These are phyloP conservation scores for Stigmatopora nigra DNA, from an alignment of 2,113 vertebrate species.

Conservation along the genomic window DNA sequence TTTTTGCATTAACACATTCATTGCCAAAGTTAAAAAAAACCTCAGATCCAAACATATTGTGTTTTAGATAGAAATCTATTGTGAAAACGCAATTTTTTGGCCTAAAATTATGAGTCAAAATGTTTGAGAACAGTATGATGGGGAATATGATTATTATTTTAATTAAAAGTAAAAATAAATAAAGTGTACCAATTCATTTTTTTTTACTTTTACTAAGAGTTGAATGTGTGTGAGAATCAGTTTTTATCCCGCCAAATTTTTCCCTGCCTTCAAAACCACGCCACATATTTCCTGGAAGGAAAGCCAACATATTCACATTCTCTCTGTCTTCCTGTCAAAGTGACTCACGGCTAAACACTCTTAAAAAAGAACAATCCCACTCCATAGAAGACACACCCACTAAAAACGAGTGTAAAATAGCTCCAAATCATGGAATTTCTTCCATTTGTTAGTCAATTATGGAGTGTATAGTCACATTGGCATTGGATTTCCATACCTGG, in stretches of 20 bases:
- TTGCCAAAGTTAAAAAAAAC: too few species aligned
- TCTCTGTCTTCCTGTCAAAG: slow-evolving; percentile 25
- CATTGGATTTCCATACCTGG: slow-evolving; percentile 62
- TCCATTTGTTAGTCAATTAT: too few species aligned
- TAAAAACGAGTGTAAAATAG: neutral
- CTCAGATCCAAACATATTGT: too few species aligned
- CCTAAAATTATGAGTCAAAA: too few species aligned
- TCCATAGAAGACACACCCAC: neutral
- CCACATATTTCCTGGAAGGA: slow-evolving; percentile 72
- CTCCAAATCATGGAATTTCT: too few species aligned
- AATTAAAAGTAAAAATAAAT: too few species aligned
- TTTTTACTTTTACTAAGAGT: neutral
- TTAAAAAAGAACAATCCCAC: slow-evolving; percentile 33
- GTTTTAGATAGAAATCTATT: too few species aligned
- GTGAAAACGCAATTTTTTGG: too few species aligned
- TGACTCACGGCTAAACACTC: slow-evolving; percentile 42
- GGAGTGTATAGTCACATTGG: too few species aligned
- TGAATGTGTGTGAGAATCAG: slow-evolving; percentile 19
- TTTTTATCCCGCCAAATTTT: neutral
- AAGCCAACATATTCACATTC: slow-evolving; percentile 56
- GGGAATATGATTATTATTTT: neutral
- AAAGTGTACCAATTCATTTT: too few species aligned
- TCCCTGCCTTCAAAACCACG: slow-evolving; percentile 43
- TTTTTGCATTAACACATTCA: too few species aligned
- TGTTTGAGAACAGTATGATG: too few species aligned